These are phyloP conservation scores for Abrostola tripartita DNA, from an alignment of 2,888 invertebrate genomes.

Conservation along the genomic window DNA sequence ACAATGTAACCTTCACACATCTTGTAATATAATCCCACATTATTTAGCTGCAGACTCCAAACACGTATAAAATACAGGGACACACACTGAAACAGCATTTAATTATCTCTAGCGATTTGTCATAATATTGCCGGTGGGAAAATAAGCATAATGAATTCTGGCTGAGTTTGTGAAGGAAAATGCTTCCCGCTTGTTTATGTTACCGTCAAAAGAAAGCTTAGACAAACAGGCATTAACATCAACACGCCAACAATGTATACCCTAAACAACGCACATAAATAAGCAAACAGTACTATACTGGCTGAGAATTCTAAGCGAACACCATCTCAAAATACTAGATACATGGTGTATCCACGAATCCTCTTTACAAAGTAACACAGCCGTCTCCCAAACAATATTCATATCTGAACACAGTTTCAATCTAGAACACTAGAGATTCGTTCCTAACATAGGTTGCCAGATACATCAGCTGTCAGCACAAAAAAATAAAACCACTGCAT, in stretches of 20 bases:
- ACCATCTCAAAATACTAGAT: background rate
- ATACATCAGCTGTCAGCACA: constrained; percentile 10
- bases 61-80: background rate
- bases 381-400: constrained; percentile 18
- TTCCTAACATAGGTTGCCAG: constrained; percentile 25
- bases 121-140: too few species aligned
- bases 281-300: background rate
- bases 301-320: background rate
- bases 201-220: background rate
- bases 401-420: constrained; percentile 24
- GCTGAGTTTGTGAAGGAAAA: too few species aligned
- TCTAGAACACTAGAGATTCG: constrained; percentile 16
- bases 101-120: background rate
- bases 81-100: background rate
- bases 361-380: constrained; percentile 33
- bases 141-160: too few species aligned
- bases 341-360: constrained; percentile 7
- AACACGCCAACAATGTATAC: background rate
- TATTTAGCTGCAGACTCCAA: background rate
- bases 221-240: background rate
- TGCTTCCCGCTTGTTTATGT: too few species aligned
- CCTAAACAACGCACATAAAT: background rate
- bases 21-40: constrained; percentile 5
- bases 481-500: constrained; percentile 14
- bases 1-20: background rate